These are phyloP conservation scores for Chrysina gloriosa DNA, from an alignment of 2,888 invertebrate species.

Conservation along the genomic window DNA sequence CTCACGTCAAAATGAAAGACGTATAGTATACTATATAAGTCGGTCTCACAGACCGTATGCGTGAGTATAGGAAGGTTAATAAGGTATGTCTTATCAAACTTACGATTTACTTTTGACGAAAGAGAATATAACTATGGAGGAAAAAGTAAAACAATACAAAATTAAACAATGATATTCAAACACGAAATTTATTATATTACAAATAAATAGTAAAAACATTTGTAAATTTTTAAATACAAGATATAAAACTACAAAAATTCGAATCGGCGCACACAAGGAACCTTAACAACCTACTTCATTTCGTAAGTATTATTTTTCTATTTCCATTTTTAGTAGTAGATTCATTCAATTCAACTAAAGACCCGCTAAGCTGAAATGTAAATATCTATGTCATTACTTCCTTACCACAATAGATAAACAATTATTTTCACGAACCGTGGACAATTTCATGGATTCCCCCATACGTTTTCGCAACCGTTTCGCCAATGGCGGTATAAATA, in stretches of 20 bases:
- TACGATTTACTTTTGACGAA: no score
- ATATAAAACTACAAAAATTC: neutral
- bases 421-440: slow-evolving; percentile 8
- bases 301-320: neutral
- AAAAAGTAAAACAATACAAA: neutral
- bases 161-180: neutral
- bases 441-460: slow-evolving; percentile 9
- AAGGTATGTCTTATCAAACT: no score
- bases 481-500: slow-evolving; percentile 39
- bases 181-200: slow-evolving; percentile 21
- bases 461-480: slow-evolving; percentile 15
- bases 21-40: no score
- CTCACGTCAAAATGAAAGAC: no score
- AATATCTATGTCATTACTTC: neutral
- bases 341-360: slow-evolving; percentile 8
- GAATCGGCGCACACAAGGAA: no score
- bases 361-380: slow-evolving; percentile 30
- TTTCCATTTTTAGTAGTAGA: slow-evolving; percentile 2
- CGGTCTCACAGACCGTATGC: no score
- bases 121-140: neutral
- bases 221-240: slow-evolving; percentile 19
- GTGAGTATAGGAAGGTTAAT: no score
- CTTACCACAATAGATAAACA: neutral
- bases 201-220: slow-evolving; percentile 34
- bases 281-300: neutral